Conservation (phyloP, 2,888 invertebrate genomes). For the Himalopsyche kuldschensis region DNA sequence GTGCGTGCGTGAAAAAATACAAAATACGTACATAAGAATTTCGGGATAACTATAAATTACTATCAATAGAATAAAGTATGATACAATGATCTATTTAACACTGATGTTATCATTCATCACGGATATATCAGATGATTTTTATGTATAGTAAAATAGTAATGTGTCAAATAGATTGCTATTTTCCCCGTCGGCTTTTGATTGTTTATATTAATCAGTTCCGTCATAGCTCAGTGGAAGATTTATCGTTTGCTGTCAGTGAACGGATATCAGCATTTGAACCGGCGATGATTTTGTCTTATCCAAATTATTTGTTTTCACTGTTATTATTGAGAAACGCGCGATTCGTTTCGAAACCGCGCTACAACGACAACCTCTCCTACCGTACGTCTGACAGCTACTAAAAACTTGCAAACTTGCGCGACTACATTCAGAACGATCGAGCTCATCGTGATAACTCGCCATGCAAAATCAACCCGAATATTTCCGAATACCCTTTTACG, state of each 20-base stretch:
- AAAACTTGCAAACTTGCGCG: not conserved
- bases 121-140: not conserved
- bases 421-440: not conserved
- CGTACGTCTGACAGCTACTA: slow-evolving; percentile 1
- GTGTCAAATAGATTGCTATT: not conserved
- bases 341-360: not conserved
- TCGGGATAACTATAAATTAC: not conserved
- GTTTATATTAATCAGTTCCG: not conserved
- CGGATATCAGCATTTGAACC: not conserved
- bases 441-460: not conserved
- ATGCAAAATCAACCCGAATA: not conserved
- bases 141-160: not conserved
- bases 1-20: not conserved
- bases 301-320: not conserved
- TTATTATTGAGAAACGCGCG: not conserved
- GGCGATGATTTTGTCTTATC: not conserved
- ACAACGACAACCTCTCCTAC: not conserved
- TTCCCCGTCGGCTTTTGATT: not conserved
- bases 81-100: not conserved
- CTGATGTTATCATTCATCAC: not conserved
- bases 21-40: not conserved
- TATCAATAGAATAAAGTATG: not conserved
- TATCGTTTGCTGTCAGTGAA: not conserved
- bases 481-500: not conserved
- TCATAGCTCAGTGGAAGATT: not conserved